Base-by-base conservation (phyloP, 1,140 invertebrate genomes). In the Cydia strobilella region DNA sequence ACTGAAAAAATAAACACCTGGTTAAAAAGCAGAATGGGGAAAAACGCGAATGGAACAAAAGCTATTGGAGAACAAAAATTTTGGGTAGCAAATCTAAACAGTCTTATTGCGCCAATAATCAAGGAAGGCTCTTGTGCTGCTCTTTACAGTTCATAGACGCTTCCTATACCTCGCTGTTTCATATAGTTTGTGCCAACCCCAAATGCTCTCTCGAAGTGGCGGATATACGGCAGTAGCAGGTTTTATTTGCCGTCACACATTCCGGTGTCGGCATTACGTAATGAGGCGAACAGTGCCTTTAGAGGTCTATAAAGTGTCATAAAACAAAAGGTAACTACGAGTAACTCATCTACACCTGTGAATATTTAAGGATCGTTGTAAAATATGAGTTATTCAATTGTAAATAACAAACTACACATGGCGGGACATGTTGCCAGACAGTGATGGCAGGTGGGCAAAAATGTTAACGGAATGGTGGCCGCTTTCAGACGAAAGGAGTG, bases 201-300 rank as follows among this genome's bases (percentile, higher is more conserved):
- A 69, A 69, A 69, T 69, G 25, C 31, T 69, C 65, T 39, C 65
- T 59, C 31, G 31, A 69, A 69, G 65, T 69, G 65, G 27, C 31
- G 35, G 65, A 35, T 35, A 69, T 69, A 69, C 65, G 65, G 15
- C 31, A 42, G 65, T 69, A 69, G 20, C 27, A 69, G 65, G 65
- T 69, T 69, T 69, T 69, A 69, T 69, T 69, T 35, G 65, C 65
- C 65, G 31, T 35, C 65, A 35, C 65, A 35, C 27, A 69, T 18
- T 31, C 13, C 65, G 13, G 15, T 6, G 27, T n/a, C 15, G 27
- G 63, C 10, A 23, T 39, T 69, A 35, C 65, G 31, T 69, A 35
- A 69, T 35, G 65, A 69, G 27, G 2, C 54, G 27, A 35, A 31
- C 63, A 66, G 12, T 15, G 65, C 65, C 65, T 66, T 66, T 66